Evolutionary conservation across 2,888 invertebrate genomes (phyloP), one percentile per base, ranked within the genome.

Genomic region (Mayetiola destructor): DNA sequence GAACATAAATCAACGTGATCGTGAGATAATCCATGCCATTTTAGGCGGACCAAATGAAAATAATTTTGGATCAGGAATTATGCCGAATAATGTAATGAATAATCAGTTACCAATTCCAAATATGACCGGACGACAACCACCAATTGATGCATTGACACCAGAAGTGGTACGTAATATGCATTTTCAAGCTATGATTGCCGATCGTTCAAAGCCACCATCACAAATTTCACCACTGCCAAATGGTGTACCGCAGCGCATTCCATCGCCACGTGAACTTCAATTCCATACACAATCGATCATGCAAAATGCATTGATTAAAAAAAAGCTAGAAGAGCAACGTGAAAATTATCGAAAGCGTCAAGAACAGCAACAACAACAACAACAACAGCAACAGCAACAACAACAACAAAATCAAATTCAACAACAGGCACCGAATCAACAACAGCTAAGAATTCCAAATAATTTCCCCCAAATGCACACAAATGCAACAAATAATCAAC

Each of bases 231-330:
- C 82, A 6, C 68, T 82, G 61, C 80, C 80, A 59, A 77, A 77
- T 65, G 79, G 81, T 61, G 76, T 82, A 64, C 81, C 82, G 60
- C 81, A 81, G 63, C 78, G 85, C 64, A 84, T 85, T 63, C 86
- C 86, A 48, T 89, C 89, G 20, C 88, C 89, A 30, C 82, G 89
- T 64, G 90, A 91, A 70, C 73, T 91, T 60, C 84, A 85, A 59
- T 85, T 81, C 61, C 89, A 89, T 72, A 87, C 90, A 36, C 90
- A 91, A 74, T 80, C 82, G 64, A 88, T 91, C 64, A 83, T 90
- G 80, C 90, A 90, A 73, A 80, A 80, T 65, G 89, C 89, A 16
- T 77, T 90, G 64, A 84, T 90, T 65, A 90, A 90, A 75, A 88
- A 88, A 75, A 89, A 90, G 71, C 75, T 91, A 58, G 90, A 90